These are phyloP conservation scores for Sebastes itinus DNA, from an alignment of 2,797 vertebrate genomes.

Conservation along the genomic window DNA sequence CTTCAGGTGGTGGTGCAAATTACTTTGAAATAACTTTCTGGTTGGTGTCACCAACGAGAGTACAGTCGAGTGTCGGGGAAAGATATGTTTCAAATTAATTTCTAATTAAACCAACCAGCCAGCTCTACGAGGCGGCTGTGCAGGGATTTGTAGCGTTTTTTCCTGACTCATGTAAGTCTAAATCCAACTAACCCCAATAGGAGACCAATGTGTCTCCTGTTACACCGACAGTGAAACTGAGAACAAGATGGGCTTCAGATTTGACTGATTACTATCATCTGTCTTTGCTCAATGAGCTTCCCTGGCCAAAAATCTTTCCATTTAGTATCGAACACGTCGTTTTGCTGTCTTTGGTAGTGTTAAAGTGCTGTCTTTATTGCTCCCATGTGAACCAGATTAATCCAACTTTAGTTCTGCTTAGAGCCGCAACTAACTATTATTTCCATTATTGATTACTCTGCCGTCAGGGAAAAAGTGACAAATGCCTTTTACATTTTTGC, in stretches of 20 bases:
- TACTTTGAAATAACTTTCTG: constrained; percentile 3
- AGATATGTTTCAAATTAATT: constrained; percentile 1
- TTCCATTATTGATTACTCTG: too few relatives aligned
- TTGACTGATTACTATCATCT: background rate
- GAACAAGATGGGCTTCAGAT: background rate
- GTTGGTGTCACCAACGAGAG: background rate
- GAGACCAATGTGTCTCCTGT: background rate
- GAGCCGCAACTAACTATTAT: too few relatives aligned
- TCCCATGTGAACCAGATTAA: too few relatives aligned
- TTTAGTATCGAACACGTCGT: background rate
- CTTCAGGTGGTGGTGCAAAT: background rate
- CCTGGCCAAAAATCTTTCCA: background rate
- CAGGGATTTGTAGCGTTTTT: background rate
- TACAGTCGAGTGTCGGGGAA: background rate
- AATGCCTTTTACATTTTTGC: too few relatives aligned
- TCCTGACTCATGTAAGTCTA: background rate
- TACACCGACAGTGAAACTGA: background rate
- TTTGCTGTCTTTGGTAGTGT: background rate
- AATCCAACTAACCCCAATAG: background rate
- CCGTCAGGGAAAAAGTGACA: too few relatives aligned
- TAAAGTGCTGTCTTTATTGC: background rate
- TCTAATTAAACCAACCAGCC: constrained; percentile 13
- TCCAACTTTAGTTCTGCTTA: too few relatives aligned
- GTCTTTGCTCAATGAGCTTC: background rate
- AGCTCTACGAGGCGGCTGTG: background rate